These are phyloP conservation scores for Gastrophysa polygoni DNA, from an alignment of 2,888 invertebrate genomes.

Conservation along the genomic window DNA sequence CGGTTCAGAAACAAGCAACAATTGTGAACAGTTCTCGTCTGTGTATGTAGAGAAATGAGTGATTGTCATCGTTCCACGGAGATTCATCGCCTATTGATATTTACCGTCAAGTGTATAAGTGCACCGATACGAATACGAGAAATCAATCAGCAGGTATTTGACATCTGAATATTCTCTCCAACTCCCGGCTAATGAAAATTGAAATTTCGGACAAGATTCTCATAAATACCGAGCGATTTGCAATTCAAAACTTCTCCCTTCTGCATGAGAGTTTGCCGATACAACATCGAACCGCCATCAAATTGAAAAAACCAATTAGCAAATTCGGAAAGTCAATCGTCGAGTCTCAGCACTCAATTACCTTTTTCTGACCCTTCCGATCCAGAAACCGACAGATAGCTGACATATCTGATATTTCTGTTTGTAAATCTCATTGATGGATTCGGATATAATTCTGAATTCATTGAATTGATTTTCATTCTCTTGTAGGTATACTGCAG, in stretches of 20 bases:
- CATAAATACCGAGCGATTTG: slow-evolving; percentile 19
- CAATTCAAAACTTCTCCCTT: slow-evolving; percentile 20
- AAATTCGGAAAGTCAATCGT: slow-evolving; percentile 27
- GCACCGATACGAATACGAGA: background rate
- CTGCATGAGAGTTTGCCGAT: slow-evolving; percentile 12
- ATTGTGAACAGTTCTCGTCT: too few relatives aligned
- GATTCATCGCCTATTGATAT: too few relatives aligned
- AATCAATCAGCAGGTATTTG: background rate
- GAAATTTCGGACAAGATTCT: slow-evolving; percentile 24
- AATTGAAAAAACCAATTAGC: slow-evolving; percentile 26
- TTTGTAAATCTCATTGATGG: background rate
- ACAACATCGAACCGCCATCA: slow-evolving; percentile 25
- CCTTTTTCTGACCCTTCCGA: slow-evolving; percentile 17
- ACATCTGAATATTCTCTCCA: background rate
- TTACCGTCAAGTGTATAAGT: background rate
- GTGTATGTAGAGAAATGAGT: too few relatives aligned
- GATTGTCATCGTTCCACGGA: too few relatives aligned
- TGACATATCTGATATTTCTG: slow-evolving; percentile 33
- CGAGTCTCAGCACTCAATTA: slow-evolving; percentile 27
- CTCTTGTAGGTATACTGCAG: too few relatives aligned
- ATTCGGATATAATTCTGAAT: too few relatives aligned
- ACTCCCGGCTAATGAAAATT: slow-evolving; percentile 21
- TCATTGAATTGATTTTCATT: too few relatives aligned
- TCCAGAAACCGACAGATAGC: slow-evolving; percentile 26
- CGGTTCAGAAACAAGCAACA: too few relatives aligned